Evolutionary conservation across 1,140 invertebrate species (phyloP).

Genomic region (Diorhabda carinulata): DNA sequence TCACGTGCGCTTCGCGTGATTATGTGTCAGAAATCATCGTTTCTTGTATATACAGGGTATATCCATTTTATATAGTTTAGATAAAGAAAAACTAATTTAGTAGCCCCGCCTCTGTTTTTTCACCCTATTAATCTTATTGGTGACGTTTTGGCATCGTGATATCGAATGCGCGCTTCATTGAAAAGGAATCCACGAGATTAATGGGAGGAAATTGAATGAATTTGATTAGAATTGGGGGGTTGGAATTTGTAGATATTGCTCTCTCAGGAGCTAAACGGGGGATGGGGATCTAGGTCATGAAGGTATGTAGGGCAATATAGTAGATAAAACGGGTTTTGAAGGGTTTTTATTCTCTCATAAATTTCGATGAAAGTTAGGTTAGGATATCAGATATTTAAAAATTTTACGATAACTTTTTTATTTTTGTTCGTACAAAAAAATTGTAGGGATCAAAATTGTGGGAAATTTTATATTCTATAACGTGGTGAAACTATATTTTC

Average conservation of each 20-base stretch:
- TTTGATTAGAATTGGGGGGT: neutral
- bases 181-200: neutral
- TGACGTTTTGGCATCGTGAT: neutral
- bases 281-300: neutral
- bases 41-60: no score
- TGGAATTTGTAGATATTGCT: slow-evolving; percentile 1
- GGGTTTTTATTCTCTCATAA: neutral
- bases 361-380: neutral
- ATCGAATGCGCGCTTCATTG: neutral
- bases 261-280: neutral
- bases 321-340: no score
- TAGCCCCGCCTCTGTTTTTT: neutral
- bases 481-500: no score
- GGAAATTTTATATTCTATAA: no score
- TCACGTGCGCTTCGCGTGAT: no score
- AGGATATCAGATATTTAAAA: no score
- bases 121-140: neutral
- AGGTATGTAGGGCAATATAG: neutral
- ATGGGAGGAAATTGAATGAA: slow-evolving; percentile 2
- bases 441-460: no score
- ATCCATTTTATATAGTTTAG: no score
- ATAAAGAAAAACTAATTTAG: no score
- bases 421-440: no score
- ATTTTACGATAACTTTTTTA: no score
- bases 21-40: no score